Evolutionary conservation across 2,797 vertebrate genomes (phyloP).

Genomic region (Otolemur crassicaudatus): DNA sequence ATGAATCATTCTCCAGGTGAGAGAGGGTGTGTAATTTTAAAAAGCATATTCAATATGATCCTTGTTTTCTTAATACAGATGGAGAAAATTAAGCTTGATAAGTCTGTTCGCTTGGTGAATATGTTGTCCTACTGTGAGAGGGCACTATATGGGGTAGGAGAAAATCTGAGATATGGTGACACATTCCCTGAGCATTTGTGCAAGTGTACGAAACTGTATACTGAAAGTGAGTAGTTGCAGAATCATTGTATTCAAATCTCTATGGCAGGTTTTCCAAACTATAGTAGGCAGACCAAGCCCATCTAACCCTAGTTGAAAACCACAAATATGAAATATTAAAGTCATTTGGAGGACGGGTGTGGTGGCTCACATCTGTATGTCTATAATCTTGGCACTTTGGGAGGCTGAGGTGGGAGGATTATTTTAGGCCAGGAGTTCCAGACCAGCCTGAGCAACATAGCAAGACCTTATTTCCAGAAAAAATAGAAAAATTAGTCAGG

Average conservation of each 20-base stretch:
- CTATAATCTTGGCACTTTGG: not conserved
- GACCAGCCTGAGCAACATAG: not conserved
- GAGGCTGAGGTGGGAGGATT: not conserved
- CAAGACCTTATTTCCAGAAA: not conserved
- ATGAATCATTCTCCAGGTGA: not conserved
- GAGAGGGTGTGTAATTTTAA: not conserved
- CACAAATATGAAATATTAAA: conserved; percentile 13
- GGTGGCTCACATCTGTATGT: not conserved
- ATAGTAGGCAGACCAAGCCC: not conserved
- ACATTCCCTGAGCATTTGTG: not conserved
- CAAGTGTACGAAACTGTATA: not conserved
- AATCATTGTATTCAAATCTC: not conserved
- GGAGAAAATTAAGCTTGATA: conserved; percentile 32
- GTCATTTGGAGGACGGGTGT: not conserved
- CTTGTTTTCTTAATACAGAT: conserved; percentile 13
- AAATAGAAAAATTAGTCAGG: not conserved
- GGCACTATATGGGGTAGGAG: not conserved
- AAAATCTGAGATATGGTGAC: not conserved
- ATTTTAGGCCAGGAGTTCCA: not conserved
- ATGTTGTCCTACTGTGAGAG: not conserved
- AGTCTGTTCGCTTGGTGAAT: not conserved
- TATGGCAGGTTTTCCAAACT: not conserved
- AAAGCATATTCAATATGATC: not conserved
- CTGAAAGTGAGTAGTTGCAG: not conserved
- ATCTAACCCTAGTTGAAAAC: not conserved